These are phyloP conservation scores for Eidolon dupreanum DNA, from an alignment of 2,797 vertebrate species.

Conservation along the genomic window DNA sequence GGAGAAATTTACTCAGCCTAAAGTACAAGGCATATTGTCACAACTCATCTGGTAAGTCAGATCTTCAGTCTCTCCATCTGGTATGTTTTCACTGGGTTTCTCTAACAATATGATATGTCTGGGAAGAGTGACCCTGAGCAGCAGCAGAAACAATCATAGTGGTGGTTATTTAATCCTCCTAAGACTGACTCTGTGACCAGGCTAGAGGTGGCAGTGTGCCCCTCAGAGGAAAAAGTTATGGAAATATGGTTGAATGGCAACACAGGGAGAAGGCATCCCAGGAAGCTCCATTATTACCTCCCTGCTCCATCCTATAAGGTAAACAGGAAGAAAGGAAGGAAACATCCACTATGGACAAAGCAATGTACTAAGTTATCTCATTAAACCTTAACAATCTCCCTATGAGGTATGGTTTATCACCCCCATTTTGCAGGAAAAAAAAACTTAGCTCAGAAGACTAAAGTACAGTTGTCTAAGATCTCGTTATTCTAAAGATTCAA, in stretches of 20 bases:
- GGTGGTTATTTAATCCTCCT: not conserved
- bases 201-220: not conserved
- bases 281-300: not conserved
- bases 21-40: conserved; percentile 82
- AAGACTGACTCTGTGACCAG: not conserved
- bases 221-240: not conserved
- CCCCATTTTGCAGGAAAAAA: not conserved
- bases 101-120: not conserved
- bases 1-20: not conserved
- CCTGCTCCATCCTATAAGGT: not conserved
- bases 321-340: conserved; percentile 33
- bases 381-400: not conserved
- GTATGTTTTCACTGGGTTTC: not conserved
- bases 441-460: not conserved
- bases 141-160: not conserved
- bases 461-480: not conserved
- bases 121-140: not conserved
- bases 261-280: not conserved
- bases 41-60: conserved; percentile 86
- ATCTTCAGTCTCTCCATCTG: not conserved
- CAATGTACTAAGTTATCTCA: not conserved
- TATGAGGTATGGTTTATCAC: not conserved
- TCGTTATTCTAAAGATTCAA: not conserved
- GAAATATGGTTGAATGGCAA: not conserved
- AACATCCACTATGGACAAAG: not conserved